A percentile compares a stretch with the other conserved stretches of the same genome.
Evolutionary conservation across 2,888 invertebrate genomes (phyloP).

Genomic region (Sclerodermus sp.): DNA sequence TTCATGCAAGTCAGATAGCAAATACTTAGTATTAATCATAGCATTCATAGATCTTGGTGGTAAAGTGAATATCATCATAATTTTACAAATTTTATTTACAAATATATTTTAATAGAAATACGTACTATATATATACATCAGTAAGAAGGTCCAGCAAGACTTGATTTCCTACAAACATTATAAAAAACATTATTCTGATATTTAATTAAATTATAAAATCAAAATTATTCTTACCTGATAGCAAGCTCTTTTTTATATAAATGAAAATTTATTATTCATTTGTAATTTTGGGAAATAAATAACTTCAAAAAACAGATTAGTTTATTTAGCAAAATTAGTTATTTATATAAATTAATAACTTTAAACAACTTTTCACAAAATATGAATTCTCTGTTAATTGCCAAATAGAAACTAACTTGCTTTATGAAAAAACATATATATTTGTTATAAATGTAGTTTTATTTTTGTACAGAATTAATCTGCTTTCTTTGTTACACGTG

Average conservation of each 20-base stretch:
- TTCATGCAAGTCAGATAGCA: conserved; percentile 37
- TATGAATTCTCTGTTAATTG: background rate
- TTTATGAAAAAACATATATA: background rate
- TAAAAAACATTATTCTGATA: background rate
- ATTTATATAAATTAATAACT: conserved; percentile 4
- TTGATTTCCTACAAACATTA: background rate
- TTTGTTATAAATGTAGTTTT: conserved; percentile 29
- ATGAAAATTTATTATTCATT: conserved; percentile 3
- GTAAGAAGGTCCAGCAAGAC: no score
- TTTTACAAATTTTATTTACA: background rate
- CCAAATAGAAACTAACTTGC: background rate
- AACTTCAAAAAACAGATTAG: background rate
- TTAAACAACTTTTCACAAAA: conserved; percentile 9
- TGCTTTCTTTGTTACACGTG: conserved; percentile 74
- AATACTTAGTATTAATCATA: conserved; percentile 32
- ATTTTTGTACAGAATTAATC: conserved; percentile 65
- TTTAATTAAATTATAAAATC: background rate
- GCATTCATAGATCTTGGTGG: conserved; percentile 38
- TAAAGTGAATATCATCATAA: conserved; percentile 25
- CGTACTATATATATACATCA: no score
- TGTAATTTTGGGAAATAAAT: background rate
- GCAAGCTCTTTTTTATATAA: background rate
- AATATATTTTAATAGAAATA: no score
- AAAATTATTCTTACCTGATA: background rate
- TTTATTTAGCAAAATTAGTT: background rate